Base-by-base conservation (phyloP, 53 echinoderm and acorn worm species). In the Zoroaster sp. region DNA sequence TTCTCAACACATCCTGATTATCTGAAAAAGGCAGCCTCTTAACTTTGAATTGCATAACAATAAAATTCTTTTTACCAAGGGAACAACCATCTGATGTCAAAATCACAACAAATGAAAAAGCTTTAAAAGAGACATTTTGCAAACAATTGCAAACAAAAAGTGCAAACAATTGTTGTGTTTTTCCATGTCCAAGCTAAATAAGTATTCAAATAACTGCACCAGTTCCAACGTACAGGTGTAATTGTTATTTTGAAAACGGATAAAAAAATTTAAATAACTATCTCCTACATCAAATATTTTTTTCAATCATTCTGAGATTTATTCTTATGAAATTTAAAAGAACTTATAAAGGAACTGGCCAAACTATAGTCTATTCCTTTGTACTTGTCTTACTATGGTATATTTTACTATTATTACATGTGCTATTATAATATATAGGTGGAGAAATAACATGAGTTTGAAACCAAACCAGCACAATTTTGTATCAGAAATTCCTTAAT, bases 21-120 rank as follows among this genome's bases (percentile, higher is more conserved):
- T n/a, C n/a, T n/a, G n/a, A n/a, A n/a, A n/a, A n/a, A 9, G 63
- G 49, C 76, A 79, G 79, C 79, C 79, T 79, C 79, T 79, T 47
- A 7, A 14, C 40, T 49, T 54, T 63, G 54, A 9, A 63, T 79
- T 79, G 79, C 79, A 79, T 65, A 79, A 79, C 21, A 40, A 79
- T 15, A 30, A 18, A 37, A 35, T 6, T 35, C 18, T 14, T 10
- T 8, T 47, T 47, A 10, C 49, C 8, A 8, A 47, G 14, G 8
- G 49, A 47, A 47, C 8, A 47, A 47, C 8, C 8, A 47, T 10
- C 8, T 10, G 8, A 47, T 47, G 8, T 47, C 14, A 10, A 14
- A 47, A 47, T 10, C n/a, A n/a, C n/a, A n/a, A n/a, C n/a, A n/a
- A n/a, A n/a, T n/a, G n/a, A n/a, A n/a, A n/a, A n/a, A n/a, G n/a